A percentile compares a stretch with the other conserved stretches of the same genome.
These are phyloP conservation scores for Tauraco erythrolophus DNA, from an alignment of 2,113 vertebrate species.

Conservation along the genomic window DNA sequence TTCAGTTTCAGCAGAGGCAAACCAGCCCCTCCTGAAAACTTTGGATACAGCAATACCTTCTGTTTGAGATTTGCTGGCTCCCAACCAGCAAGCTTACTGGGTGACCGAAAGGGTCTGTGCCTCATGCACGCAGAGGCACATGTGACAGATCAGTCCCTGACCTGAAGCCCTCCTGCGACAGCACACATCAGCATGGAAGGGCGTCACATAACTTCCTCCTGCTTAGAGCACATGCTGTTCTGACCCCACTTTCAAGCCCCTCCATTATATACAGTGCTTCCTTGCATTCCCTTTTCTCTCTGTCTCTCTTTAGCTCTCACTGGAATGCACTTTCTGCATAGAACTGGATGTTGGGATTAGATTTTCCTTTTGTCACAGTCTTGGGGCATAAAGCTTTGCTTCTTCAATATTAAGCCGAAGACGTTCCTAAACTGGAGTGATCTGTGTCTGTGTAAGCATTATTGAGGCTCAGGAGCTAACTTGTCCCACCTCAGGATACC, in stretches of 20 bases:
- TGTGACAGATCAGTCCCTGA: not conserved
- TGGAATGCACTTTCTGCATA: not conserved
- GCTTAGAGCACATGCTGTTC: not conserved
- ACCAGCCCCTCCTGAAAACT: not conserved
- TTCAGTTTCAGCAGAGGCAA: slow-evolving; percentile 3
- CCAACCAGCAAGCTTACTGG: not conserved
- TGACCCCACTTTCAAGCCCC: not conserved
- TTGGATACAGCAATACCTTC: not conserved
- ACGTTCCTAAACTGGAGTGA: not conserved
- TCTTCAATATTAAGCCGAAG: not conserved
- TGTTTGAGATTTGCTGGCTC: not conserved
- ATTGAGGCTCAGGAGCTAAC: not conserved
- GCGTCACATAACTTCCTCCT: not conserved
- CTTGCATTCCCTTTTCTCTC: not conserved
- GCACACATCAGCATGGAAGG: not conserved
- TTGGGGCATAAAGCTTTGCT: not conserved
- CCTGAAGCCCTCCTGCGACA: not conserved
- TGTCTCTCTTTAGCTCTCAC: not conserved
- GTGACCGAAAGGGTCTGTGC: not conserved
- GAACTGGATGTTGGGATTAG: not conserved
- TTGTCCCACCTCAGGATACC: not conserved
- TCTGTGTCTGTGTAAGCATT: not conserved
- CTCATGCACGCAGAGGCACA: accelerated
- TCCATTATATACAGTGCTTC: not conserved
- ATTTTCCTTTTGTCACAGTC: not conserved